Evolutionary conservation across 1,140 invertebrate genomes (phyloP).

Genomic region (Drosophila simulans): DNA sequence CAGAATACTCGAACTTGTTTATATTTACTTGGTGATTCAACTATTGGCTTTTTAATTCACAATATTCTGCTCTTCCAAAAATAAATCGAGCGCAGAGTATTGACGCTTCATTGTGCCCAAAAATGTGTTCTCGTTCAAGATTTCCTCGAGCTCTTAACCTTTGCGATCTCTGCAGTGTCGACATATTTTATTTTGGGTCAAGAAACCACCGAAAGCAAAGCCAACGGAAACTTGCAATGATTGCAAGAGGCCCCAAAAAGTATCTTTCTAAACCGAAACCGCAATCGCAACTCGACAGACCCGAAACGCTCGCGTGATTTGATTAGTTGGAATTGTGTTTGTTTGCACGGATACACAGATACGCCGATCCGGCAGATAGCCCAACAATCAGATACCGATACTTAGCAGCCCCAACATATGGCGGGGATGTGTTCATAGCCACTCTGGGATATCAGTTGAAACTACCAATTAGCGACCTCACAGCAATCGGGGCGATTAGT

Average conservation of each 20-base stretch:
- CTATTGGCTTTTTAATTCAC: no score
- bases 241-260: constrained; percentile 38
- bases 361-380: neutral
- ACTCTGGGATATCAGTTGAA: constrained; percentile 34
- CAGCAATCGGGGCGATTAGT: constrained; percentile 60
- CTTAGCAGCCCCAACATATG: constrained; percentile 32
- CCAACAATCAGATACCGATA: constrained; percentile 1
- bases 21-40: no score
- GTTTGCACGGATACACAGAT: constrained; percentile 5
- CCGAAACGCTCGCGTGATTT: constrained; percentile 30
- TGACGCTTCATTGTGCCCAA: neutral
- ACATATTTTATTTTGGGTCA: constrained; percentile 39
- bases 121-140: neutral
- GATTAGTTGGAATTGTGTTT: constrained; percentile 9
- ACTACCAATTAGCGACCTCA: constrained; percentile 66
- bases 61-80: neutral
- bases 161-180: constrained; percentile 38
- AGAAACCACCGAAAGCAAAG: constrained; percentile 31
- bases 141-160: constrained; percentile 30
- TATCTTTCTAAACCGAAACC: constrained; percentile 23
- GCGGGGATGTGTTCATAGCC: constrained; percentile 13
- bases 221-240: constrained; percentile 36
- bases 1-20: no score
- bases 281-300: constrained; percentile 10
- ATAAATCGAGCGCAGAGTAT: constrained; percentile 9